phyloP scores from a whole-genome alignment of 2,113 vertebrate species.

The Elaphurus davidianus region DNA sequence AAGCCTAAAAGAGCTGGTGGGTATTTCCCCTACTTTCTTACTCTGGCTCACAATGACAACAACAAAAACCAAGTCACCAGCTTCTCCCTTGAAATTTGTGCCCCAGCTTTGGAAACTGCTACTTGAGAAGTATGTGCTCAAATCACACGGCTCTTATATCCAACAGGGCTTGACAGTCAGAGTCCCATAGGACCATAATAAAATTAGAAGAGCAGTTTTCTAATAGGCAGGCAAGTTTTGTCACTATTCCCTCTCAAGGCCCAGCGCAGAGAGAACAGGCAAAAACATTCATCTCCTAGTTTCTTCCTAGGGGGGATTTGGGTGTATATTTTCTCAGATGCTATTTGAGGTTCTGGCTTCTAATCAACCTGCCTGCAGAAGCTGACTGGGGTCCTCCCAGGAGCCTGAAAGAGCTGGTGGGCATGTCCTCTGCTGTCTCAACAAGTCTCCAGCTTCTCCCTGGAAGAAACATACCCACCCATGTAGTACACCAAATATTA shows the following conservation, averaged over 20 bases:
- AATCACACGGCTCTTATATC: background rate
- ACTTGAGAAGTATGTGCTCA: background rate
- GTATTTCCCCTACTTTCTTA: background rate
- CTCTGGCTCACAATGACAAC: background rate
- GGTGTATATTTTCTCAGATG: background rate
- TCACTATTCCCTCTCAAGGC: background rate
- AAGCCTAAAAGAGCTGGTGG: background rate
- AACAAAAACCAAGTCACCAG: background rate
- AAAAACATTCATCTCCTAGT: background rate
- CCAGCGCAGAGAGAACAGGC: background rate
- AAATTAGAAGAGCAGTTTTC: background rate
- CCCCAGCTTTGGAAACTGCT: background rate
- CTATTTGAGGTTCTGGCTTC: background rate
- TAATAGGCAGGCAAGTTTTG: background rate
- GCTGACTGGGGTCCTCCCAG: background rate
- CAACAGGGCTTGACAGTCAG: background rate
- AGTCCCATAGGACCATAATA: background rate
- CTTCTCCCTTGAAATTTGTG: background rate
- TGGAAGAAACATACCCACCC: background rate
- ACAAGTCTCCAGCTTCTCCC: background rate
- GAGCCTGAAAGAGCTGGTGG: background rate
- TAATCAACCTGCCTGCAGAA: background rate
- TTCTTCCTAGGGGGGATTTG: background rate
- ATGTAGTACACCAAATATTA: background rate
- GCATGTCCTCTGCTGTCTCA: background rate